These are phyloP conservation scores for Lymantria dispar DNA, from an alignment of 2,888 invertebrate genomes.

Conservation along the genomic window DNA sequence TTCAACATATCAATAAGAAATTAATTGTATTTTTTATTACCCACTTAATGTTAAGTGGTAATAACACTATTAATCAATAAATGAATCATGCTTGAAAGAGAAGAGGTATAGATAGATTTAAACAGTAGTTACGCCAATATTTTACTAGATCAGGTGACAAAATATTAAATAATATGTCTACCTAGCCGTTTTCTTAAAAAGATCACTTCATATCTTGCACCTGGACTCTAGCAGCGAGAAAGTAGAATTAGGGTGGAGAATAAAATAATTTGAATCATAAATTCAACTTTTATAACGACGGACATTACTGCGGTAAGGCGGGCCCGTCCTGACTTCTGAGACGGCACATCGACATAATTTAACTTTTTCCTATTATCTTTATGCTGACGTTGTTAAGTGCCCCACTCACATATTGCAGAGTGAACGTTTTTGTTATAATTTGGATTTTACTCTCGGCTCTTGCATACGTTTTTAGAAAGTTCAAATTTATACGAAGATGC, in stretches of 20 bases:
- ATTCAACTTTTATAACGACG: conserved; percentile 77
- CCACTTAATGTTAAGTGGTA: too few relatives aligned
- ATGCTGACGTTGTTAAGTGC: conserved; percentile 73
- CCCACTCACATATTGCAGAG: conserved; percentile 65
- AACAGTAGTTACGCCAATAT: too few relatives aligned
- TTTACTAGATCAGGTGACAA: too few relatives aligned
- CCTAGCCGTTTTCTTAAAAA: conserved; percentile 36
- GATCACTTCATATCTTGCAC: conserved; percentile 71
- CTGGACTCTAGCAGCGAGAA: conserved; percentile 63
- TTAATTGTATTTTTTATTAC: too few relatives aligned
- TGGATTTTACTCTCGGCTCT: conserved; percentile 32
- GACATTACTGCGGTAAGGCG: conserved; percentile 45
- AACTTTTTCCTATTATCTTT: conserved; percentile 83
- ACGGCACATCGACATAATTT: conserved; percentile 77
- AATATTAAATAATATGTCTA: too few relatives aligned
- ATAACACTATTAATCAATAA: too few relatives aligned
- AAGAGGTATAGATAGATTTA: too few relatives aligned
- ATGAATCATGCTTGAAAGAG: too few relatives aligned
- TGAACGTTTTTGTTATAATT: conserved; percentile 58
- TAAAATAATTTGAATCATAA: conserved; percentile 76
- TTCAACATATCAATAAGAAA: too few relatives aligned
- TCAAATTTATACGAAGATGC: conserved; percentile 27
- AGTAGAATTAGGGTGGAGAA: conserved; percentile 67
- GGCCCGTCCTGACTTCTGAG: conserved; percentile 38
- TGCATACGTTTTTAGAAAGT: conserved; percentile 33